These are phyloP conservation scores for Lasiommata megera DNA, from an alignment of 2,888 invertebrate species.

Conservation along the genomic window DNA sequence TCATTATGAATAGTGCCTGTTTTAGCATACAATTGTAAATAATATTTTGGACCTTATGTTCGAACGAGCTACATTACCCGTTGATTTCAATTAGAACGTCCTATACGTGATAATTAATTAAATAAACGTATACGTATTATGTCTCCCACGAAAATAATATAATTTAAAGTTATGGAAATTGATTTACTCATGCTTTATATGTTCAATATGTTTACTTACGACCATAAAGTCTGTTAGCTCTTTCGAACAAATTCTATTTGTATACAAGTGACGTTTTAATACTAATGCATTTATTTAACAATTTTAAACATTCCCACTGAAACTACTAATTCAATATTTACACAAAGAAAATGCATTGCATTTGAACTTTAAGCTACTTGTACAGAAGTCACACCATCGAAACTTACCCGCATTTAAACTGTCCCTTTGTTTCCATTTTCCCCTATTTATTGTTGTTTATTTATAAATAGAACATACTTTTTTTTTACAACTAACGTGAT, in stretches of 20 bases:
- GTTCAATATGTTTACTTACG: not conserved
- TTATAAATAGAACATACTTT: not conserved
- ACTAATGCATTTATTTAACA: constrained; percentile 18
- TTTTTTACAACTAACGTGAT: constrained; percentile 9
- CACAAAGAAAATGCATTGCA: constrained; percentile 10
- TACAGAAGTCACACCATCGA: constrained; percentile 78
- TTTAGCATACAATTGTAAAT: constrained; percentile 12
- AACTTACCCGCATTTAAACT: constrained; percentile 68
- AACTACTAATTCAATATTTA: constrained; percentile 22
- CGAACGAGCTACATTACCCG: constrained; percentile 8
- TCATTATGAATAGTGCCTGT: constrained; percentile 1
- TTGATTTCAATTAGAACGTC: not conserved
- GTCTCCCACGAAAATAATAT: too few relatives aligned
- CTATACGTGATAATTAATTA: too few relatives aligned
- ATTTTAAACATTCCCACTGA: constrained; percentile 17
- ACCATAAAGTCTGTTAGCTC: constrained; percentile 1
- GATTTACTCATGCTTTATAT: too few relatives aligned
- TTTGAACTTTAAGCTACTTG: constrained; percentile 22
- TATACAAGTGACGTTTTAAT: constrained; percentile 5
- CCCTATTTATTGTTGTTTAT: constrained; percentile 14
- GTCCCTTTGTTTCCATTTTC: constrained; percentile 38
- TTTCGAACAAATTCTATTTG: constrained; percentile 16
- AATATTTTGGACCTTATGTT: constrained; percentile 19
- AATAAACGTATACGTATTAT: too few relatives aligned
- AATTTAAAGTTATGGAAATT: too few relatives aligned